Conservation (phyloP, 1,140 invertebrate genomes). For the Drosophila persimilis region DNA sequence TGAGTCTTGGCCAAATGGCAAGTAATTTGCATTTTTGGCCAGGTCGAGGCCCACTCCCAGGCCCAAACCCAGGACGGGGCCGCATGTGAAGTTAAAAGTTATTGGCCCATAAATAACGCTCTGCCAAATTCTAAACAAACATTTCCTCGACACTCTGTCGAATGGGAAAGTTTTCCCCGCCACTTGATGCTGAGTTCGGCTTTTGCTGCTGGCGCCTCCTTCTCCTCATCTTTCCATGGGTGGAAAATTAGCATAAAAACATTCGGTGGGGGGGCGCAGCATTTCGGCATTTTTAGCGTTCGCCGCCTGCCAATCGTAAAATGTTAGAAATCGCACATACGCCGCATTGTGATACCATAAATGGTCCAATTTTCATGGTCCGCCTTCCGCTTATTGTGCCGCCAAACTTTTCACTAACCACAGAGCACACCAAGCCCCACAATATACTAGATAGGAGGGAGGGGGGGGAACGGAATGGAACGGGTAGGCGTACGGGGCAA, state of each 20-base stretch:
- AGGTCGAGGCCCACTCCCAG: too few species aligned
- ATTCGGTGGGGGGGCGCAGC: conserved; percentile 5
- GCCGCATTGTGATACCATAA: conserved; percentile 60
- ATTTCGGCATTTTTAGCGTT: conserved; percentile 52
- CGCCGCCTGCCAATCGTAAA: conserved; percentile 69
- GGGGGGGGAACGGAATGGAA: conserved; percentile 6
- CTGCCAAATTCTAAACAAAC: conserved; percentile 77
- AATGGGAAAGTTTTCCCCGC: conserved; percentile 67
- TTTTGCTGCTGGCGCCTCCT: neutral
- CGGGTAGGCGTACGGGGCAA: conserved; percentile 22
- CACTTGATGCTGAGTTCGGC: conserved; percentile 58
- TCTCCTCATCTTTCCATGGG: conserved; percentile 25
- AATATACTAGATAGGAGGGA: conserved; percentile 14
- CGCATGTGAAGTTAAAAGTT: conserved; percentile 79
- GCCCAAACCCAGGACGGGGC: conserved; percentile 17
- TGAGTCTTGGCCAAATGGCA: conserved; percentile 59
- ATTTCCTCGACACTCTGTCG: conserved; percentile 62
- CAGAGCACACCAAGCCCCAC: conserved; percentile 19
- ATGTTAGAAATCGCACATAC: conserved; percentile 69
- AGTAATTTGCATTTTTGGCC: conserved; percentile 64
- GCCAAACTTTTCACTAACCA: conserved; percentile 24
- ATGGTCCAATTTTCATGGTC: conserved; percentile 65
- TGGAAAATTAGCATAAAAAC: conserved; percentile 74
- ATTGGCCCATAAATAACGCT: conserved; percentile 78
- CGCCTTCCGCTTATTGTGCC: conserved; percentile 49